Percentiles rank a stretch among this genome's conserved stretches.
phyloP scores from a whole-genome alignment of 1,140 invertebrate genomes.

The Drosophila mojavensis region DNA sequence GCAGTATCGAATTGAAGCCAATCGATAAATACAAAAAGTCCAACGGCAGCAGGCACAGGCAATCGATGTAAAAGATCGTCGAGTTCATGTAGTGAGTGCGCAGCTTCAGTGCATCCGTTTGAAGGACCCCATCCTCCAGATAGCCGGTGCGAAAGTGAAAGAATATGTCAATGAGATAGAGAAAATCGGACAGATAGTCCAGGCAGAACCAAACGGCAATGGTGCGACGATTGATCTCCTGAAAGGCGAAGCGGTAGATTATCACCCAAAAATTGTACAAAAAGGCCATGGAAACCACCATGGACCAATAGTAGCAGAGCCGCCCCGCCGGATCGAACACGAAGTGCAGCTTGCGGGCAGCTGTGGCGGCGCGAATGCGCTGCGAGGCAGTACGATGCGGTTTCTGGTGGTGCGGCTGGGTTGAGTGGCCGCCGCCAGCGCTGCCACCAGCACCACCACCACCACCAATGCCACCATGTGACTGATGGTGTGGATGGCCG shows the following conservation, averaged over 20 bases:
- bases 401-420: constrained; percentile 64
- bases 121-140: constrained; percentile 97
- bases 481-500: constrained; percentile 61
- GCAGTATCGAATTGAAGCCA: constrained; percentile 98
- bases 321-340: constrained; percentile 96
- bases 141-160: constrained; percentile 99
- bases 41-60: constrained; percentile 97
- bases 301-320: constrained; percentile 97
- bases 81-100: constrained; percentile 99
- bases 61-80: constrained; percentile 99
- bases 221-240: constrained; percentile 95
- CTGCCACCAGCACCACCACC: constrained; percentile 36
- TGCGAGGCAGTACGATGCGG: constrained; percentile 81
- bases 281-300: constrained; percentile 98
- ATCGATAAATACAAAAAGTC: constrained; percentile 99
- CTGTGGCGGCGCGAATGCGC: constrained; percentile 74
- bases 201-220: constrained; percentile 97
- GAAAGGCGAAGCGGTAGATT: constrained; percentile 98
- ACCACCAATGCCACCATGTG: constrained; percentile 48
- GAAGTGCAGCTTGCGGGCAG: constrained; percentile 91
- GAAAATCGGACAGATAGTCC: constrained; percentile 98
- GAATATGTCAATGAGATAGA: constrained; percentile 97
- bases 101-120: constrained; percentile 96
- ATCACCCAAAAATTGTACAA: constrained; percentile 99
- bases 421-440: constrained; percentile 9